Evolutionary conservation across 2,113 vertebrate species (phyloP).

Genomic region (Bostrychus sinensis): DNA sequence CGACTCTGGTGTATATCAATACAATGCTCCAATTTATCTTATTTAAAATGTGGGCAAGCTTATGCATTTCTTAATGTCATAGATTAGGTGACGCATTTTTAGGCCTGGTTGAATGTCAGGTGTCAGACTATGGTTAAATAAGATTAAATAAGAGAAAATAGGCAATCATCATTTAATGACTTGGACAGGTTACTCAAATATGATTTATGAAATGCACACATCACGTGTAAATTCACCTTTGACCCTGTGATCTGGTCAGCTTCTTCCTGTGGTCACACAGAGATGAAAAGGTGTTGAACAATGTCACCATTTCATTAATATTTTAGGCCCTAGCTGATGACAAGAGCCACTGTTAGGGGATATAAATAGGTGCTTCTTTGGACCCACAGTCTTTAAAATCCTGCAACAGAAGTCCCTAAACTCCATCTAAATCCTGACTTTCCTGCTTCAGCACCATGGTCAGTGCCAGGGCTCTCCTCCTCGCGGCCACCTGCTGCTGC

Average conservation of each 20-base stretch:
- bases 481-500: slow-evolving; percentile 61
- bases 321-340: slow-evolving; percentile 68
- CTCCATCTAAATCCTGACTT: neutral
- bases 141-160: neutral
- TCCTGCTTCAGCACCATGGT: slow-evolving; percentile 63
- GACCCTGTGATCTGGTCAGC: neutral
- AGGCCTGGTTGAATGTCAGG: neutral
- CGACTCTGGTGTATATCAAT: too few species aligned
- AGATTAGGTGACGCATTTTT: too few species aligned
- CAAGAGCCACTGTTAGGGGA: slow-evolving; percentile 21
- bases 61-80: too few species aligned
- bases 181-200: slow-evolving; percentile 15
- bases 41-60: too few species aligned
- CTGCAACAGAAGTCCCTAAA: neutral
- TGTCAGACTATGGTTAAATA: neutral
- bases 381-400: slow-evolving; percentile 7
- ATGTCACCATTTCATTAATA: slow-evolving; percentile 60
- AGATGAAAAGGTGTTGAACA: slow-evolving; percentile 40
- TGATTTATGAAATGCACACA: slow-evolving; percentile 11
- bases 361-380: slow-evolving; percentile 47
- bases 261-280: slow-evolving; percentile 17
- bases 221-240: slow-evolving; percentile 18
- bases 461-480: slow-evolving; percentile 52
- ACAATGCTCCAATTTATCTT: too few species aligned
- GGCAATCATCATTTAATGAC: neutral